Evolutionary conservation across 2,797 vertebrate species (phyloP), one percentile per base, ranked within the genome.

Genomic region (Pseudomugil gertrudae): DNA sequence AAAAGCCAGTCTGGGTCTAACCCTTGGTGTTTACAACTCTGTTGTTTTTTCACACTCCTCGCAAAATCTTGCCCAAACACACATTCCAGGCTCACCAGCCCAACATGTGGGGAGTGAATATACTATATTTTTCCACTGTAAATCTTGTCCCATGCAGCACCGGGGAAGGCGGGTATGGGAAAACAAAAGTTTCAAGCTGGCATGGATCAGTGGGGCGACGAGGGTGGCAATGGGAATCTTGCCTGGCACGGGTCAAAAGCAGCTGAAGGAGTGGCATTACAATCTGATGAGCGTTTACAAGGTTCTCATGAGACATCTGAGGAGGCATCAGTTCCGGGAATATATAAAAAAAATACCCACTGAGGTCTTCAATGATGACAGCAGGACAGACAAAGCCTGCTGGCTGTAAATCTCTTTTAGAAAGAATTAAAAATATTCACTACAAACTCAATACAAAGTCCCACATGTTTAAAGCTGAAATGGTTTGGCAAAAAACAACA

Each of bases 11-110:
- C 84, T 89, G 90, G 86, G 84, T 87, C 87, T 82, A 86, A 38
- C 79, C 77, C 89, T 87, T 23, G 54, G 84, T 91, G 87, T 93
- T 93, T 92, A 93, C 89, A 88, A 78, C 86, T 74, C 76, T 90
- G 89, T 93, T 92, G 91, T 93, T 93, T 91, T 92, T 90, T 92
- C 90, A 91, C 90, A 92, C 90, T 88, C 79, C 89, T 89, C 60
- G 24, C 91, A 91, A 88, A 86, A 90, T 79, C 79, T 76, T 81
- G 86, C 84, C 85, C 80, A 84, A 90, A 91, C 85, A 90, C 89
- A 91, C 91, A 93, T 92, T 93, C 91, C 91, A 91, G 83, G 78
- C 89, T 78, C 87, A 72, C 79, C 88, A 89, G 84, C 90, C 89
- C 90, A 87, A 91, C 89, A 90, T 79, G 84, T 83, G 81, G 88